phyloP scores from a whole-genome alignment of 2,888 invertebrate species.

The Pilophorus perplexus region DNA sequence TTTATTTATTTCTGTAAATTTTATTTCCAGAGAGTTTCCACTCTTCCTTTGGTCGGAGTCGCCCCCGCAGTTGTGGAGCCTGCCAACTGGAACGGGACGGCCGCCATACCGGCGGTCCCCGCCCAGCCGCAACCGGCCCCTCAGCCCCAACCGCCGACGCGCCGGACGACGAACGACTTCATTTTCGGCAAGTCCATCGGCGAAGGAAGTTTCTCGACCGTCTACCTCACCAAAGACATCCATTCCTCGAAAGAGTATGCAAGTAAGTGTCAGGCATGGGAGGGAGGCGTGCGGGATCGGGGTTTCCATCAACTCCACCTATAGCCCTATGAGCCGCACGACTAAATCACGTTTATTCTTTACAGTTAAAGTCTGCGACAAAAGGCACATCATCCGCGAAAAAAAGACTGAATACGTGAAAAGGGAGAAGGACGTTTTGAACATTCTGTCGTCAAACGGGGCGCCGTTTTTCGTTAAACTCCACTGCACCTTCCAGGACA shows the following conservation, averaged over 20 bases:
- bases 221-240: constrained; percentile 89
- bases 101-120: constrained; percentile 50
- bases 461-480: constrained; percentile 87
- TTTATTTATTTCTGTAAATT: no score
- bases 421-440: constrained; percentile 91
- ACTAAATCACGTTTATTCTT: constrained; percentile 53
- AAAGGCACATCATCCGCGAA: constrained; percentile 87
- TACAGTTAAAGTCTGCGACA: constrained; percentile 96
- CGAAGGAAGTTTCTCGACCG: constrained; percentile 96
- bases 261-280: no score
- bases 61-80: constrained; percentile 41
- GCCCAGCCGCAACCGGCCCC: constrained; percentile 51
- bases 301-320: no score
- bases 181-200: constrained; percentile 94
- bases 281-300: no score
- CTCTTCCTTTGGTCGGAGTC: constrained; percentile 45
- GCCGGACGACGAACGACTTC: constrained; percentile 81
- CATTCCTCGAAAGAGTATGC: constrained; percentile 88
- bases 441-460: constrained; percentile 69
- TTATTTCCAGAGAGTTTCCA: constrained; percentile 46
- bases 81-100: constrained; percentile 50
- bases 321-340: no score
- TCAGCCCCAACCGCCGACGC: constrained; percentile 56
- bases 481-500: constrained; percentile 95
- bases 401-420: constrained; percentile 90